phyloP scores from a whole-genome alignment of 1,140 invertebrate genomes.

The Formica selysi region DNA sequence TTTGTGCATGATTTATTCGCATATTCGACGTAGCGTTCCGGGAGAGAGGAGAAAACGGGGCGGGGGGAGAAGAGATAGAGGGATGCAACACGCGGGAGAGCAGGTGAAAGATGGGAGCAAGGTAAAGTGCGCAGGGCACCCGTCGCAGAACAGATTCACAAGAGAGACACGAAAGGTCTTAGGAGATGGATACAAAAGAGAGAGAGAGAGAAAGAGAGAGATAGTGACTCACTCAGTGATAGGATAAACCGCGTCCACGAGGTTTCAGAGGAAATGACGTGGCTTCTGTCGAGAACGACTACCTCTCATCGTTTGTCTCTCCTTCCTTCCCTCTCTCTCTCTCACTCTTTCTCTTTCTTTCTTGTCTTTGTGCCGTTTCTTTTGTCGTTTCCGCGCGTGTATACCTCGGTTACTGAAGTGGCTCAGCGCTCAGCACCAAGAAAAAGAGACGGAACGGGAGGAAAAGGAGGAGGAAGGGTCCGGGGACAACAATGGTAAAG shows the following conservation, averaged over 20 bases:
- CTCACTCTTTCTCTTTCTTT: conserved; percentile 1
- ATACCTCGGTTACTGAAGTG: conserved; percentile 21
- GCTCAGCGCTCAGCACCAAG: neutral
- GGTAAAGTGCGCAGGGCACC: conserved; percentile 13
- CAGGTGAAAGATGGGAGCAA: conserved; percentile 32
- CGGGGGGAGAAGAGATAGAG: neutral
- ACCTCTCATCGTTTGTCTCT: conserved; percentile 61
- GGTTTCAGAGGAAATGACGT: conserved; percentile 72
- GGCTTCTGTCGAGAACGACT: conserved; percentile 70
- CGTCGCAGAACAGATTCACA: conserved; percentile 4
- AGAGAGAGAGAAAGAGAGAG: neutral
- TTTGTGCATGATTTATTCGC: conserved; percentile 62
- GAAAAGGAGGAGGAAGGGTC: neutral
- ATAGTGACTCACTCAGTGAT: conserved; percentile 60
- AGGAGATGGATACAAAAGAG: neutral
- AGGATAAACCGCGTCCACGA: conserved; percentile 68
- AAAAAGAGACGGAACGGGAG: conserved; percentile 7
- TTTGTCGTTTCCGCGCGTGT: conserved; percentile 48
- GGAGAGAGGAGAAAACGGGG: neutral
- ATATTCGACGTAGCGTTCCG: conserved; percentile 35
- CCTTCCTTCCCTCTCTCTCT: neutral
- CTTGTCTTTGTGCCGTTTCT: conserved; percentile 23
- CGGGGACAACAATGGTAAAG: conserved; percentile 54
- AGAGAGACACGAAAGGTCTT: neutral
- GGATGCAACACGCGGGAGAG: conserved; percentile 32